These are phyloP conservation scores for Sturnira hondurensis DNA, from an alignment of 2,113 vertebrate species.

Conservation along the genomic window DNA sequence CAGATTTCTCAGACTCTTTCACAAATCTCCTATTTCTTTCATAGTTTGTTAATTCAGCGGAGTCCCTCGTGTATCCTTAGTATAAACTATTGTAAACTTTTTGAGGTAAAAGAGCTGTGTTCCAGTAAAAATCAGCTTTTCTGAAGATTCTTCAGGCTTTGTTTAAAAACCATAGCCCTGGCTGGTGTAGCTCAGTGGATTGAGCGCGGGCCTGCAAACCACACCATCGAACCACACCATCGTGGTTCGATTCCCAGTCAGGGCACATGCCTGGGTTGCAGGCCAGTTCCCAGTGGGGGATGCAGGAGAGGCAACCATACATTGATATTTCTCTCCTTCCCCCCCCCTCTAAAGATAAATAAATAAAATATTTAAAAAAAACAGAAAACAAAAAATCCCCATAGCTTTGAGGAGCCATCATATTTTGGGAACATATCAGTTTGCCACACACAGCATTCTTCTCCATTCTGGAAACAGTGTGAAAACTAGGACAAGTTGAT, in stretches of 20 bases:
- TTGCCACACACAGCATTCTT: neutral
- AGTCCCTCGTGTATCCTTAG: constrained; percentile 4
- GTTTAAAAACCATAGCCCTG: constrained; percentile 31
- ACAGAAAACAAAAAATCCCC: too few relatives aligned
- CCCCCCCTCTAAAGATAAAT: too few relatives aligned
- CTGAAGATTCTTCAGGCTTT: constrained; percentile 45
- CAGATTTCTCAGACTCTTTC: constrained; percentile 19
- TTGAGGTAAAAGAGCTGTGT: constrained; percentile 33
- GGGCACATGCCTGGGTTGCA: too few relatives aligned
- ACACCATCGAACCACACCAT: too few relatives aligned
- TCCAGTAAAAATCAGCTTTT: constrained; percentile 15
- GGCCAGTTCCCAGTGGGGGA: too few relatives aligned
- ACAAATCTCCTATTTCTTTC: constrained; percentile 50
- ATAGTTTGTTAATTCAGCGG: constrained; percentile 42
- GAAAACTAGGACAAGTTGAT: constrained; percentile 61
- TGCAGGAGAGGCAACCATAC: too few relatives aligned
- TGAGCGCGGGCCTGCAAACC: too few relatives aligned
- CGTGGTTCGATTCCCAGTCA: too few relatives aligned
- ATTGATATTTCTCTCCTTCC: too few relatives aligned
- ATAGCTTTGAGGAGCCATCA: neutral
- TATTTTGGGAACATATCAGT: constrained; percentile 63
- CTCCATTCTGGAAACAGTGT: constrained; percentile 31
- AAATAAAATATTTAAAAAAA: too few relatives aligned
- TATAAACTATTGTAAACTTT: constrained; percentile 48
- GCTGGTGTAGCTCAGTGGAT: too few relatives aligned